phyloP scores from a whole-genome alignment of 1,140 invertebrate species.

The Aphaenogaster floridana region DNA sequence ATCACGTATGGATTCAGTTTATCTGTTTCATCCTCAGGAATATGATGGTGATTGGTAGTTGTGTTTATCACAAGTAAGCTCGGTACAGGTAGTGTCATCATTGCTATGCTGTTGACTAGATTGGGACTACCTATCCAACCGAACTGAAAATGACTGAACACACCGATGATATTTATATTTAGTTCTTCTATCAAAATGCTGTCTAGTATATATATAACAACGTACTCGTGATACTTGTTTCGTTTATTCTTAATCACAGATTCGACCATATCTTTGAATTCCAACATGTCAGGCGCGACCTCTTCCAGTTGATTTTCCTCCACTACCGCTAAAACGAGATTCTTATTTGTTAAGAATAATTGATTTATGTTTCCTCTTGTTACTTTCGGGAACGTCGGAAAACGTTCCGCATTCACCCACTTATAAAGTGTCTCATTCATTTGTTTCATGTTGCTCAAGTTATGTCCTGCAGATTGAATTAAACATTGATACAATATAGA shows the following conservation, averaged over 20 bases:
- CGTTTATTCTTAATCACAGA: slow-evolving; percentile 92
- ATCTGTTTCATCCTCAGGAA: slow-evolving; percentile 94
- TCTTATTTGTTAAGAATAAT: slow-evolving; percentile 94
- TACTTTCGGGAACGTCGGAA: slow-evolving; percentile 96
- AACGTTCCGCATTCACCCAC: slow-evolving; percentile 97
- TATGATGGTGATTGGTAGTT: slow-evolving; percentile 95
- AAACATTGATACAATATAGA: slow-evolving; percentile 20
- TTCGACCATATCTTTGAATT: slow-evolving; percentile 95
- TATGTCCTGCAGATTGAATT: slow-evolving; percentile 80
- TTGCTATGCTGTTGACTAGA: slow-evolving; percentile 96
- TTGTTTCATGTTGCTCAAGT: slow-evolving; percentile 86
- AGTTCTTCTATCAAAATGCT: not conserved
- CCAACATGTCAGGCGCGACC: slow-evolving; percentile 92
- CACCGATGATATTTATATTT: slow-evolving; percentile 48
- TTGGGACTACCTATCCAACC: slow-evolving; percentile 96
- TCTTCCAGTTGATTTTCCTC: slow-evolving; percentile 95
- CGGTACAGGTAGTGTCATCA: slow-evolving; percentile 93
- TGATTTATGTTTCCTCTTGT: slow-evolving; percentile 94
- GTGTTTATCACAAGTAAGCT: slow-evolving; percentile 96
- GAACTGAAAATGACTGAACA: slow-evolving; percentile 93
- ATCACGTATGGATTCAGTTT: slow-evolving; percentile 93
- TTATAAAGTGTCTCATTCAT: slow-evolving; percentile 91
- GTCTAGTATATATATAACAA: slow-evolving; percentile 72
- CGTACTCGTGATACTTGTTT: slow-evolving; percentile 92
- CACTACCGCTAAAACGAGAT: slow-evolving; percentile 94